Percentiles rank a stretch among this genome's conserved stretches.
Evolutionary conservation across 2,888 invertebrate species (phyloP).

Genomic region (Crematogaster levior): DNA sequence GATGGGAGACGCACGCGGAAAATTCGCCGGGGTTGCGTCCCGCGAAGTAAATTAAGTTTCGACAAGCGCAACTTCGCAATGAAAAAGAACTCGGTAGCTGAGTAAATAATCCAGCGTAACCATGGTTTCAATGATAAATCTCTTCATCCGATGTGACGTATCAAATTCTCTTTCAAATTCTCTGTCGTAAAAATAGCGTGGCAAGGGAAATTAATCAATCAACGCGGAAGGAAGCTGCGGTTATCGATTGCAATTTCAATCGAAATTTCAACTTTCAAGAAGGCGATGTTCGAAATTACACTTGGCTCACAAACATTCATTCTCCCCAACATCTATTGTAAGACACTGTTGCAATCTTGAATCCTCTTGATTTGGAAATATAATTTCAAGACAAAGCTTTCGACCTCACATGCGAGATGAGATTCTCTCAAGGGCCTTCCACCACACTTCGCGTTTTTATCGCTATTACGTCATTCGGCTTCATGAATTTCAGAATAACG

Average conservation of each 20-base stretch:
- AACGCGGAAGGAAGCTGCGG: neutral
- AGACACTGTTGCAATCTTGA: neutral
- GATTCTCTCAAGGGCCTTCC: neutral
- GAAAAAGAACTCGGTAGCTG: constrained; percentile 23
- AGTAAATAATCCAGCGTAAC: constrained; percentile 34
- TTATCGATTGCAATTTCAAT: constrained; percentile 6
- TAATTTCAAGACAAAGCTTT: constrained; percentile 25
- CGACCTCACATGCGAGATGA: constrained; percentile 33
- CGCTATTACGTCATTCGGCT: constrained; percentile 33
- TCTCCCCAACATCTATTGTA: neutral
- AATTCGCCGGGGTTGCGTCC: constrained; percentile 17
- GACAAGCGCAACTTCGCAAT: constrained; percentile 25
- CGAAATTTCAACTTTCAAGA: neutral
- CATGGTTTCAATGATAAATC: constrained; percentile 20
- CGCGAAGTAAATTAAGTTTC: constrained; percentile 46
- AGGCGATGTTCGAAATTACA: neutral
- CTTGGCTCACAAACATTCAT: neutral
- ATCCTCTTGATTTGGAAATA: constrained; percentile 18
- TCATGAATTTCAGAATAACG: constrained; percentile 52
- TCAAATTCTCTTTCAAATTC: neutral
- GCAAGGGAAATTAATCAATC: neutral
- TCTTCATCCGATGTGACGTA: neutral
- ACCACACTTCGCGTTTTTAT: constrained; percentile 28
- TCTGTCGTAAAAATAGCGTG: neutral
- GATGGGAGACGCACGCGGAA: constrained; percentile 17